Percentiles rank a stretch among this genome's conserved stretches.
phyloP scores from a whole-genome alignment of 2,888 invertebrate genomes.

The Diarsia rubi region DNA sequence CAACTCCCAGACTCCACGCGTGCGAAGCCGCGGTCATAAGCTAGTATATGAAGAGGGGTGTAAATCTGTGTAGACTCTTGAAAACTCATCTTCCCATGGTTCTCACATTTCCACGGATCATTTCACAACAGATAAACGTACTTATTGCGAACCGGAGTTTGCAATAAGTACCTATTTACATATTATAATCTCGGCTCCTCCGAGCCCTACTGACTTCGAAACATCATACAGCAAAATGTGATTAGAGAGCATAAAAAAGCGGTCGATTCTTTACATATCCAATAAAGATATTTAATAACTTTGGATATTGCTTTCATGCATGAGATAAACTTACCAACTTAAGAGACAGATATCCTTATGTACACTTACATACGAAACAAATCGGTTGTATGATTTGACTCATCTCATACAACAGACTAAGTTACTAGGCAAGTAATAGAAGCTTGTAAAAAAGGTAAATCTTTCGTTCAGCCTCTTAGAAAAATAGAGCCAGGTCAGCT shows the following conservation, averaged over 20 bases:
- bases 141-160: conserved; percentile 46
- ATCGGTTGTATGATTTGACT: too few species aligned
- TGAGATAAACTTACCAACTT: too few species aligned
- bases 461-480: too few species aligned
- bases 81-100: conserved; percentile 44
- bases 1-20: not conserved
- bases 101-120: conserved; percentile 52
- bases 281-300: too few species aligned
- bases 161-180: conserved; percentile 33
- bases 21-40: not conserved
- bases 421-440: too few species aligned
- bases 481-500: too few species aligned
- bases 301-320: too few species aligned
- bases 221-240: not conserved
- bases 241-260: not conserved
- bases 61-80: conserved; percentile 33
- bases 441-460: too few species aligned
- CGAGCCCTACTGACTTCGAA: not conserved
- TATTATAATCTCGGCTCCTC: conserved; percentile 11
- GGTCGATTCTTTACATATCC: too few species aligned
- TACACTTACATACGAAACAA: too few species aligned
- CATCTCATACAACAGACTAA: too few species aligned
- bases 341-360: too few species aligned
- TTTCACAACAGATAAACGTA: conserved; percentile 35
- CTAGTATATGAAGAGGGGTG: not conserved